Conservation (phyloP, 2,113 vertebrate species). For the Cyphomyrus discorhynchus region DNA sequence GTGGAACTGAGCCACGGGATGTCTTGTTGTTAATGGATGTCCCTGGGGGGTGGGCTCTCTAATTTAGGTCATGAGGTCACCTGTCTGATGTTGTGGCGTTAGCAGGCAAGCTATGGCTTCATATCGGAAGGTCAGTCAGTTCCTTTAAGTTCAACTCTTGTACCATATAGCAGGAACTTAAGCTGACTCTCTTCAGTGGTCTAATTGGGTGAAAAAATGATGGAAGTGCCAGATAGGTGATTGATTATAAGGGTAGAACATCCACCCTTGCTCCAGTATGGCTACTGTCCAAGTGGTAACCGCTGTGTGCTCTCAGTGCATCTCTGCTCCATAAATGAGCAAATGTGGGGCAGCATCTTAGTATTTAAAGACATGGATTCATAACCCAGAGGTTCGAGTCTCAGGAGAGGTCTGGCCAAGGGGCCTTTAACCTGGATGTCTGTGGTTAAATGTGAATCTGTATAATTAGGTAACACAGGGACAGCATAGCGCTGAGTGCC, state of each 20-base stretch:
- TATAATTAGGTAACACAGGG: neutral
- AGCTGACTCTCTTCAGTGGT: neutral
- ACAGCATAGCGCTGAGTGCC: neutral
- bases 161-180: neutral
- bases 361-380: neutral
- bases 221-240: neutral
- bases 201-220: neutral
- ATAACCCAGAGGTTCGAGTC: neutral
- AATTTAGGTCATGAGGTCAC: neutral
- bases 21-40: neutral
- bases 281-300: neutral
- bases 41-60: neutral
- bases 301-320: neutral
- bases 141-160: neutral
- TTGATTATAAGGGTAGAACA: neutral
- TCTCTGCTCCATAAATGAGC: neutral
- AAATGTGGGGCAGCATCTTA: neutral
- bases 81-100: neutral
- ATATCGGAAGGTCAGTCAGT: neutral
- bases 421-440: neutral
- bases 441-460: neutral
- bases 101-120: neutral
- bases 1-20: constrained; percentile 24
- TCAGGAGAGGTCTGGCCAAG: neutral
- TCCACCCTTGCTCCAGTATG: neutral